Conservation (phyloP, 1,140 invertebrate genomes). For the Phortica variegata region DNA sequence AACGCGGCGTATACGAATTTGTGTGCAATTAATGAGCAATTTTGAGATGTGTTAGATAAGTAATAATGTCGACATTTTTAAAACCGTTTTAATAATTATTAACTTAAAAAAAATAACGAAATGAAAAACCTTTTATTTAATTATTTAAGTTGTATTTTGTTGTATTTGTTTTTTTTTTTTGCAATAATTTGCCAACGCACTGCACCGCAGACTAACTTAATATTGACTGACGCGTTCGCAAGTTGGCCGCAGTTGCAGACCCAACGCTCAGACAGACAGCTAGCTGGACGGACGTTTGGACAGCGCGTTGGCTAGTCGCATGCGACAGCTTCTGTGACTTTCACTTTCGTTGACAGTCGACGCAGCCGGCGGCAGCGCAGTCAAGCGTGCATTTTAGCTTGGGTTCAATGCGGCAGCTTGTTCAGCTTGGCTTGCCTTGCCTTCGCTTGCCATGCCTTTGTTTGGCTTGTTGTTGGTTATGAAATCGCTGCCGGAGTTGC, state of each 20-base stretch:
- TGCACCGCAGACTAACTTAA: no score
- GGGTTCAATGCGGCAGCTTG: conserved; percentile 12
- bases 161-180: no score
- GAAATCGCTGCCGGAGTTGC: conserved; percentile 32
- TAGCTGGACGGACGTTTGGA: neutral
- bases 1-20: conserved; percentile 2
- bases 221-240: no score
- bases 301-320: conserved; percentile 26
- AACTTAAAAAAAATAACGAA: no score
- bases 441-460: conserved; percentile 2
- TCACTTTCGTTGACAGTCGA: conserved; percentile 36
- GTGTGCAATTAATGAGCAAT: conserved; percentile 8
- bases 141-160: no score
- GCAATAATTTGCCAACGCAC: no score
- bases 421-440: neutral
- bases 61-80: neutral
- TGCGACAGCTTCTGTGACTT: conserved; percentile 29
- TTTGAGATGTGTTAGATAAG: no score
- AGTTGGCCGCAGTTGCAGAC: no score
- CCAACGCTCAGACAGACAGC: no score
- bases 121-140: no score
- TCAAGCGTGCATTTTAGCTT: conserved; percentile 17
- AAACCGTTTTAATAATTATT: neutral
- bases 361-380: conserved; percentile 11
- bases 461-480: conserved; percentile 24